Base-by-base conservation (phyloP, 2,113 vertebrate genomes). In the Podocnemis expansa region DNA sequence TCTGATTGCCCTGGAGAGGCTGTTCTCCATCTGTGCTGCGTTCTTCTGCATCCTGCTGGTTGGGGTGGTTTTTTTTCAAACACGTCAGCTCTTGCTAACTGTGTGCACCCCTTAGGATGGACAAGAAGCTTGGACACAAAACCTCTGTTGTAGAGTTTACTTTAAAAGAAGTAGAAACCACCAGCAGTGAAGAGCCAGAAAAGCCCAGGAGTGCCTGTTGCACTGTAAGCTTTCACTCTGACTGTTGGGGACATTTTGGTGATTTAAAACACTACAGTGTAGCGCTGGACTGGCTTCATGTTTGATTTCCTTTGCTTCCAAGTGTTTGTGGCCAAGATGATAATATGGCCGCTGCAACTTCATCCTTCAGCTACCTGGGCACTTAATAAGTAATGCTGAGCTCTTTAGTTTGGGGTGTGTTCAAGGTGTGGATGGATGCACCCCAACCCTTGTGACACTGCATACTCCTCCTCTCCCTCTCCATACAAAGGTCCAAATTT, bases 191-290 rank as follows among this genome's bases (percentile, higher is more conserved):
- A 19, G 52, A 47, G 12, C 43, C 17, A 43, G 54, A 80, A 17
- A 55, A 34, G 55, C 49, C 54, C 34, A 10, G 8, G 34, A 51
- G 22, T 52, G 17, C 22, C 11, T 63, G 78, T 52, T 51, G n/a
- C 29, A 22, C 25, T n/a, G 29, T 13, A 31, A 27, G 58, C 84
- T 8, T 93, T 47, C 38, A 31, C n/a, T 89, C 25, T 10, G 3
- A 49, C 41, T 13, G 25, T 47, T 0, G 0, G 41, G 67, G 55
- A 14, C 78, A 41, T 38, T 79, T 47, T 0, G 0, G 47, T 86
- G 45, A 1, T 17, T 60, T 43, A 38, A 21, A 73, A 22, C 83
- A 73, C 85, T 51, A 11, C 29, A 56, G 10, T 60, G 49, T 76
- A 5, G 0, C 45, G 78, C 29, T 82, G 41, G 43, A 31, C 29